Evolutionary conservation across 2,113 vertebrate species (phyloP), one percentile per base, ranked within the genome.

Genomic region (Neodontobutis hainanensis): DNA sequence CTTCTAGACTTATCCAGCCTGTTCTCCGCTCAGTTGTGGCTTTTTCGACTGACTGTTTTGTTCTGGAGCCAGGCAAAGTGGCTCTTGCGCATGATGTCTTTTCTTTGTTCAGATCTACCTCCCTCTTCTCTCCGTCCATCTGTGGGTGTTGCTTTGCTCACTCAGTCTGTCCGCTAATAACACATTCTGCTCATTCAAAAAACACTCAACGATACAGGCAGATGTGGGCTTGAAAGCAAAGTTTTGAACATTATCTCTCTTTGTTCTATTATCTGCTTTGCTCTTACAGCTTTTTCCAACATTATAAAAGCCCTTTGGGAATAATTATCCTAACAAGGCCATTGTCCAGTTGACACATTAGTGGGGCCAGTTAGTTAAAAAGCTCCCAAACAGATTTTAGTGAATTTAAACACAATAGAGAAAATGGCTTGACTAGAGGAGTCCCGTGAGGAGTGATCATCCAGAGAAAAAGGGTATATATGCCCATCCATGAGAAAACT

Each of bases 291-390:
- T 70, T 56, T 51, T 71, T 75, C 34, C n/a, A 65, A 4, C 63
- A 62, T 45, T 64, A 74, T 52, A 70, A 71, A 86, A 79, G 35
- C 72, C 34, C 42, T 65, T 50, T 59, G 73, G 70, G 57, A 55
- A 42, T 73, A 87, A 84, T 73, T 73, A 78, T 55, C 68, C 62
- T 38, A 70, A 70, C 56, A 53, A 70, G 66, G 48, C 68, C 61
- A 73, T 80, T 83, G 70, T 81, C 66, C 57, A 55, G 76, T 81
- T 88, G 77, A 80, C 79, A 87, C 77, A 84, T 81, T 64, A 81
- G 75, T 78, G 38, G 49, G 62, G 64, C 47, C 70, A 66, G 73
- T 73, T 59, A 64, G 67, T 46, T 69, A 76, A 73, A 77, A 73
- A 70, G 74, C 77, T 68, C 52, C 78, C 11, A 38, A 78, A 68